Conservation (phyloP, 2,888 invertebrate species). For the Hypolimnas misippus region DNA sequence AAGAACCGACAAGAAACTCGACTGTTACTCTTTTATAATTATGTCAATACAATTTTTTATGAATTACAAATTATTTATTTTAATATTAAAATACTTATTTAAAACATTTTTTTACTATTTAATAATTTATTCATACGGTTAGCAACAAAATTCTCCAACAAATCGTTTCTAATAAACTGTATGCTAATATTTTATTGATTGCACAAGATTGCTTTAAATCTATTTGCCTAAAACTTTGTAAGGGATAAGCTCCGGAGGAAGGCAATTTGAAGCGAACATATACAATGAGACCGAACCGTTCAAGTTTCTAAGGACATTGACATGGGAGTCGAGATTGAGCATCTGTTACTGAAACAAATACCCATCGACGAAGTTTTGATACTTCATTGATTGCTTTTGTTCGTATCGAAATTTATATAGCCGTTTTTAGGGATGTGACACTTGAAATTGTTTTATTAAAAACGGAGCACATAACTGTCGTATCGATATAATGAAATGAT, state of each 20-base stretch:
- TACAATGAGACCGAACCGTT: constrained; percentile 19
- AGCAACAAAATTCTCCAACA: background rate
- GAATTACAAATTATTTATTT: too few species aligned
- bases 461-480: too few species aligned
- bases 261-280: constrained; percentile 24
- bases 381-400: constrained; percentile 18
- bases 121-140: background rate
- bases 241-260: constrained; percentile 14
- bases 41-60: too few species aligned
- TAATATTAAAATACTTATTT: too few species aligned
- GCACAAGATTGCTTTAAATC: constrained; percentile 10
- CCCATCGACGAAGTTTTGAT: constrained; percentile 27
- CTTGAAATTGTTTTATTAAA: background rate
- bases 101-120: too few species aligned
- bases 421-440: background rate
- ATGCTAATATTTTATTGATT: background rate
- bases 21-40: too few species aligned
- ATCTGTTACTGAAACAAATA: constrained; percentile 35
- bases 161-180: constrained; percentile 1
- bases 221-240: constrained; percentile 21
- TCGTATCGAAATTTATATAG: background rate
- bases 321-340: constrained; percentile 16
- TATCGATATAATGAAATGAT: too few species aligned
- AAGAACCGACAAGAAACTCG: too few species aligned
- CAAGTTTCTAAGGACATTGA: constrained; percentile 25